Percentiles rank a stretch among this genome's conserved stretches.
Conservation (phyloP, 2,888 invertebrate species). For the Phalangium opilio region DNA sequence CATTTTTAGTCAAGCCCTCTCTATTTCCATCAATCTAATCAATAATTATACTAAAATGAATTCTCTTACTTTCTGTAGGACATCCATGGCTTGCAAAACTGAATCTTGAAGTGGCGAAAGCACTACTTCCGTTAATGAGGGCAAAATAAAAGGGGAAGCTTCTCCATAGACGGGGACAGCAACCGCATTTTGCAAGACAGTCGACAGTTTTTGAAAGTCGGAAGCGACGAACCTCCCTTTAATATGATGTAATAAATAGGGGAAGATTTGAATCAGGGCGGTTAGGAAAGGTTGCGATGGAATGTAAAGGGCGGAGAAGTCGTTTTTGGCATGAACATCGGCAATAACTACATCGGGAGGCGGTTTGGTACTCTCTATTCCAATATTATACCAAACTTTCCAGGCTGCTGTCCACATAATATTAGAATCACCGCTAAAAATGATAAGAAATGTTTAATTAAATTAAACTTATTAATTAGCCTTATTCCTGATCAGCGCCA, state of each 20-base stretch:
- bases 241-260: constrained; percentile 80
- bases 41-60: constrained; percentile 3
- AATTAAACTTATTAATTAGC: neutral
- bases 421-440: neutral
- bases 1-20: no score
- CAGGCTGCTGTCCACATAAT: constrained; percentile 56
- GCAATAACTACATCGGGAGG: constrained; percentile 37
- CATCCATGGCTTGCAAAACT: constrained; percentile 67
- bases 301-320: constrained; percentile 44
- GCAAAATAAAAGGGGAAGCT: constrained; percentile 61
- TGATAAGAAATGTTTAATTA: neutral
- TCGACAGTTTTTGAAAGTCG: constrained; percentile 65
- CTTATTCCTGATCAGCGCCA: no score
- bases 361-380: constrained; percentile 52
- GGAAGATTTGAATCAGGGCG: constrained; percentile 87
- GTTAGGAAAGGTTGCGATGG: constrained; percentile 88
- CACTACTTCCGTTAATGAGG: constrained; percentile 55
- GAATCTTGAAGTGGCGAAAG: constrained; percentile 70
- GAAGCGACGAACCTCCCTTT: constrained; percentile 44
- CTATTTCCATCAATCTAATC: no score
- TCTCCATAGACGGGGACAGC: constrained; percentile 66
- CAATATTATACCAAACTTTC: constrained; percentile 76
- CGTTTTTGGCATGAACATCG: constrained; percentile 13
- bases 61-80: constrained; percentile 55
- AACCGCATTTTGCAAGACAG: constrained; percentile 56